phyloP scores from a whole-genome alignment of 2,797 vertebrate genomes.

The Arrhamphus sclerolepis region DNA sequence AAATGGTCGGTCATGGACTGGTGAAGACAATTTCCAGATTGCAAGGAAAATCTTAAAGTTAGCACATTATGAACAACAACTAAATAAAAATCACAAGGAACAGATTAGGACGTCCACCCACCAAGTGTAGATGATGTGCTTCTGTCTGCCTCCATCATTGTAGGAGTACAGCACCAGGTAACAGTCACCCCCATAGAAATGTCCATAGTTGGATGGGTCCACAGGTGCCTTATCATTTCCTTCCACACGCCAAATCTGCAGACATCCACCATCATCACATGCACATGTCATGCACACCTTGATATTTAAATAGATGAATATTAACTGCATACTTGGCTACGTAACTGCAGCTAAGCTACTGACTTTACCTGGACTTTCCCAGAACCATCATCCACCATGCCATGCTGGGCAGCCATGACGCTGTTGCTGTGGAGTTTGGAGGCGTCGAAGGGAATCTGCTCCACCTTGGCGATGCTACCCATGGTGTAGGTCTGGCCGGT shows the following conservation, averaged over 20 bases:
- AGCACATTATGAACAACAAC: too few species aligned
- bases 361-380: slow-evolving; percentile 75
- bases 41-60: too few species aligned
- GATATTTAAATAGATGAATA: too few species aligned
- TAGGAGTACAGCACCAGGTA: slow-evolving; percentile 83
- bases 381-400: slow-evolving; percentile 82
- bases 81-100: too few species aligned
- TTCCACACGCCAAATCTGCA: slow-evolving; percentile 83
- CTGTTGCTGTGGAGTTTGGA: slow-evolving; percentile 70
- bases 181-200: slow-evolving; percentile 84
- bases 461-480: slow-evolving; percentile 68
- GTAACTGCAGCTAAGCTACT: neutral
- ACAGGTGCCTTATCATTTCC: slow-evolving; percentile 58
- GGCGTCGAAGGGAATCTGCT: slow-evolving; percentile 78
- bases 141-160: slow-evolving; percentile 42
- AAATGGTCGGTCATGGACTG: too few species aligned
- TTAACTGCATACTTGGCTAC: too few species aligned
- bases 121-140: slow-evolving; percentile 83
- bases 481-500: slow-evolving; percentile 64
- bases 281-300: too few species aligned
- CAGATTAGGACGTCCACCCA: slow-evolving; percentile 39
- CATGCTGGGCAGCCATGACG: slow-evolving; percentile 80
- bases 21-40: too few species aligned
- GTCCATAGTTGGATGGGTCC: slow-evolving; percentile 69
- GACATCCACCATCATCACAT: slow-evolving; percentile 18